Evolutionary conservation across 1,140 invertebrate genomes (phyloP).

Genomic region (Pomacea maculata): DNA sequence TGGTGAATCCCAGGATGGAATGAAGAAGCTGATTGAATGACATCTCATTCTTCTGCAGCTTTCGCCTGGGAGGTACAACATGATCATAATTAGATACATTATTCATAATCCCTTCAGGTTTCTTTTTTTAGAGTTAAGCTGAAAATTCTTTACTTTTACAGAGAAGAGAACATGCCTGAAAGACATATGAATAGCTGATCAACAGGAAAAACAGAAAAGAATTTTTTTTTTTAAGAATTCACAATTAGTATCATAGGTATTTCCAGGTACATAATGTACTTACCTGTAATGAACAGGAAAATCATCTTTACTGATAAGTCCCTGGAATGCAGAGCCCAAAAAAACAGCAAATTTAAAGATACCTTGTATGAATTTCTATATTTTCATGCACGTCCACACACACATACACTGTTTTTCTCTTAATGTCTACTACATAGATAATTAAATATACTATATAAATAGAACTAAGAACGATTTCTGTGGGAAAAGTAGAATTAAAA

Average conservation of each 20-base stretch:
- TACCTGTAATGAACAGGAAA: slow-evolving; percentile 89
- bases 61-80: slow-evolving; percentile 36
- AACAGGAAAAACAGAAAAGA: no score
- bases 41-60: slow-evolving; percentile 66
- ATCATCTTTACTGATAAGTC: slow-evolving; percentile 84
- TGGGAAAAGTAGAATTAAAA: background rate
- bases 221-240: background rate
- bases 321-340: slow-evolving; percentile 67
- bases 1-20: slow-evolving; percentile 87
- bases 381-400: background rate
- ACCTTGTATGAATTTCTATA: no score
- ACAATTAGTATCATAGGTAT: background rate
- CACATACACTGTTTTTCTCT: background rate
- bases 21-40: slow-evolving; percentile 84
- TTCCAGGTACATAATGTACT: slow-evolving; percentile 45
- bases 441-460: background rate
- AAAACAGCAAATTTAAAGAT: background rate
- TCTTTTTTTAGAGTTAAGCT: no score
- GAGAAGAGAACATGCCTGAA: no score
- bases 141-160: no score
- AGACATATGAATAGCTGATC: no score
- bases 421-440: no score
- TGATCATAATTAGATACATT: no score
- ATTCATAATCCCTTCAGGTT: no score
- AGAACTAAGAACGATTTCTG: background rate